Conservation (phyloP, 2,797 vertebrate genomes). For the Lithobates pipiens region DNA sequence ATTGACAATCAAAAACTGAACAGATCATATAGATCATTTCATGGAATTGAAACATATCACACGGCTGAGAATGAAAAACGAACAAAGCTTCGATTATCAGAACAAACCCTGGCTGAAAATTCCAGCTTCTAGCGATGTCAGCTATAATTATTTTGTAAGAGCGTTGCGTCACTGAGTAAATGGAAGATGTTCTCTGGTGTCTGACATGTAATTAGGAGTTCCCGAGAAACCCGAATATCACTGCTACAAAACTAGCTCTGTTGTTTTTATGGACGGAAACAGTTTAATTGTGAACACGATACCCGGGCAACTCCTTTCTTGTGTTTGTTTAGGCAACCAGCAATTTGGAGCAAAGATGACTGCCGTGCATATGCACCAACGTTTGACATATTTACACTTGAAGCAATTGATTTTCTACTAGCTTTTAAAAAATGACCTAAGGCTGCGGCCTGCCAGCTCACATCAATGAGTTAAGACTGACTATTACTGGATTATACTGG, state of each 20-base stretch:
- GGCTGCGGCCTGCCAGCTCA: too few species aligned
- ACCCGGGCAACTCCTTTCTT: background rate
- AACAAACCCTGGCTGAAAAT: background rate
- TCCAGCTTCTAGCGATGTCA: background rate
- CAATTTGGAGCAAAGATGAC: background rate
- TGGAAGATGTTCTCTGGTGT: slow-evolving; percentile 1
- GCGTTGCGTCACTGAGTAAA: background rate
- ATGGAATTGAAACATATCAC: too few species aligned
- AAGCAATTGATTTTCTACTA: too few species aligned
- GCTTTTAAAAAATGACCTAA: background rate
- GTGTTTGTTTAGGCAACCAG: slow-evolving; percentile 11
- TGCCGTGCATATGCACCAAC: background rate
- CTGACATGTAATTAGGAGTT: background rate
- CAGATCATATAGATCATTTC: too few species aligned
- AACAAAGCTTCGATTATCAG: background rate
- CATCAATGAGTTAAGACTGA: too few species aligned
- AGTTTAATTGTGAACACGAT: background rate
- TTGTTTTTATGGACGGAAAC: background rate
- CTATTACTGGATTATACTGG: too few species aligned
- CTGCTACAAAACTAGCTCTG: background rate
- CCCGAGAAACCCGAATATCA: background rate
- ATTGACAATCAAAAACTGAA: too few species aligned
- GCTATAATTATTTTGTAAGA: slow-evolving; percentile 19
- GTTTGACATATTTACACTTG: background rate
- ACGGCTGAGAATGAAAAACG: too few species aligned